Evolutionary conservation across 2,888 invertebrate genomes (phyloP), one percentile per base, ranked within the genome.

Genomic region (Chaitophorus viminalis): DNA sequence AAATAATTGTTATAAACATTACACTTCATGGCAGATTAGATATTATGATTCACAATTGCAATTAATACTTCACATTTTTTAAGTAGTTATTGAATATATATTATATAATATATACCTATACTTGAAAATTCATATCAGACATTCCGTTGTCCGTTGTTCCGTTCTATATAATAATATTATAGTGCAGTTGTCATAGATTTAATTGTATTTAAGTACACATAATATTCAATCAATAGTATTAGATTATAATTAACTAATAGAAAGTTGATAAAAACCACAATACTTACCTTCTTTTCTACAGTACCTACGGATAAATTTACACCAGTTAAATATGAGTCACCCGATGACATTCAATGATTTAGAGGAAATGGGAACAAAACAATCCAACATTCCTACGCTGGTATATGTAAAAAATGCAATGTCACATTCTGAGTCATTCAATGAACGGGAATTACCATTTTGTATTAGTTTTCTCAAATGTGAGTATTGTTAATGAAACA

Each of bases 401-500:
- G n/a, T 54, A 33, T 79, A 36, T 25, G 31, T n/a, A 70, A 70
- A 70, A 65, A 74, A 54, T n/a, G 74, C 54, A n/a, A 25, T 39
- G 72, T 74, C 82, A 82, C 36, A n/a, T 70, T 54, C 31, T 82
- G 52, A 82, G 82, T 82, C 82, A 82, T 54, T 54, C 36, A 29
- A 74, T 74, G 0, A n/a, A 54, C 74, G 31, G 39, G 70, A 82
- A 82, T 14, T 54, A 25, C 72, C 33, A 11, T 82, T 39, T 81
- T 3, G 46, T 82, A 72, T 82, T 33, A 18, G 25, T 60, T 60
- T 60, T 82, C 33, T 2, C n/a, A 54, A 11, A 54, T 36, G 36
- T 74, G n/a, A 82, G 70, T 82, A 74, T 33, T 76, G 46, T 60
- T 25, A 5, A 5, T 14, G 14, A 21, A 21, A 60, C 60, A 60